A percentile compares a stretch with the other conserved stretches of the same genome.
These are phyloP conservation scores for Diadema setosum DNA, from an alignment of 35 echinoderm and acorn worm species.

Conservation along the genomic window DNA sequence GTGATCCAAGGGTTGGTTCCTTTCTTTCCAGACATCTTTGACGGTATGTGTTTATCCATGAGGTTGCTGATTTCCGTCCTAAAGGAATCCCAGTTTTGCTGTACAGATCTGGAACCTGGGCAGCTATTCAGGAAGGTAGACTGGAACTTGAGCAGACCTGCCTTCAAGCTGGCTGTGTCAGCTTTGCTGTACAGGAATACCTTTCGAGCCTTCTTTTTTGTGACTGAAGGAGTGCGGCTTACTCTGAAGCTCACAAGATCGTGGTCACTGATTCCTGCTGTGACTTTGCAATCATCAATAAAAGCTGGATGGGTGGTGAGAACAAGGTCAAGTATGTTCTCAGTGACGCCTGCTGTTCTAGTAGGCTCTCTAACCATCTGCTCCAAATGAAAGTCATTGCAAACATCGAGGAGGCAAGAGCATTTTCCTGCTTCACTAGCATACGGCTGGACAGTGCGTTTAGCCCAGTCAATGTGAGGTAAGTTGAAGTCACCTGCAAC, in stretches of 20 bases:
- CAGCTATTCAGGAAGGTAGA: neutral
- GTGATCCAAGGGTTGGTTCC: constrained; percentile 30
- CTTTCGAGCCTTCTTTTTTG: neutral
- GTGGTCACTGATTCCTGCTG: constrained; percentile 14
- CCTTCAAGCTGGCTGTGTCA: neutral
- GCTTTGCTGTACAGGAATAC: constrained; percentile 11
- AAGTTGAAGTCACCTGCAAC: constrained; percentile 26
- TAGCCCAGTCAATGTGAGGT: neutral
- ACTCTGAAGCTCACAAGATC: neutral
- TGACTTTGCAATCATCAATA: constrained; percentile 18
- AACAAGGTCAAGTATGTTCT: constrained; percentile 42
- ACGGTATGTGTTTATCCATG: constrained; percentile 38
- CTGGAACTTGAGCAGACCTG: neutral
- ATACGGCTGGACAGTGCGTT: neutral
- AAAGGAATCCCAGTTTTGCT: constrained; percentile 45
- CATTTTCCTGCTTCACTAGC: neutral
- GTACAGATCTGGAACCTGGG: neutral
- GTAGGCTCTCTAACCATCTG: constrained; percentile 35
- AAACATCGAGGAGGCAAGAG: constrained; percentile 19
- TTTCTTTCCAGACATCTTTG: neutral
- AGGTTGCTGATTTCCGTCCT: neutral
- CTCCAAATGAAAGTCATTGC: constrained; percentile 40
- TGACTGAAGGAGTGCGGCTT: neutral
- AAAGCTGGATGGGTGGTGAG: constrained; percentile 1
- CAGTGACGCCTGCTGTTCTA: constrained; percentile 11